Evolutionary conservation across 2,888 invertebrate species (phyloP), one percentile per base, ranked within the genome.

Genomic region (Elegia similella): DNA sequence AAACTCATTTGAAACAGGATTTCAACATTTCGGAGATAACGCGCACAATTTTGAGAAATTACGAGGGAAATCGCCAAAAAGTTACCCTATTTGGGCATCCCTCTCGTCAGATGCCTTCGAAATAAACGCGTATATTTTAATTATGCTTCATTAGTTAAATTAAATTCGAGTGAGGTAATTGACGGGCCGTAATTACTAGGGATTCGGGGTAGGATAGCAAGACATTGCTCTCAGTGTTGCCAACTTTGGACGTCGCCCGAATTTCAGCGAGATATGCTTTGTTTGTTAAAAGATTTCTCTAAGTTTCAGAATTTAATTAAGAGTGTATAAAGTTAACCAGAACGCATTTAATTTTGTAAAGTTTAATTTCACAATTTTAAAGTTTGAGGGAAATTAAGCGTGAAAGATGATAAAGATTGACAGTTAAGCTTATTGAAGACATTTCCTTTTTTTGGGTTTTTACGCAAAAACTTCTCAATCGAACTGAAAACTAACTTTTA

Each of bases 81-180:
- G 66, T 75, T 72, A 60, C 64, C 70, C 67, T 70, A 70, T 67
- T 64, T 67, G 62, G 66, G 68, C 65, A 69, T 64, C 70, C 66
- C 63, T 67, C 63, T 70, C 78, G 72, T 80, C 80, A 80, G 75
- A 63, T 67, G 68, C 81, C 80, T 80, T 73, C 65, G 75, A 79
- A 84, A 83, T 83, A 86, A 85, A 83, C 82, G 86, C 82, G 83
- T 83, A 88, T 87, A 87, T 89, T 90, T 89, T 91, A 91, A 91
- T 91, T 87, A 90, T 77, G 82, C 87, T 89, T 91, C 91, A 91
- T 91, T 90, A 90, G 82, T 82, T 86, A 84, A 89, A 90, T 91
- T 90, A 89, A 89, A 91, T 88, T 89, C 84, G 78, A 86, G 88
- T 77, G 77, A 73, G 78, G 82, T 88, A 90, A 88, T 87, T 86